Base-by-base conservation (phyloP, 1,140 invertebrate genomes). In the Stegodyphus dumicola region DNA sequence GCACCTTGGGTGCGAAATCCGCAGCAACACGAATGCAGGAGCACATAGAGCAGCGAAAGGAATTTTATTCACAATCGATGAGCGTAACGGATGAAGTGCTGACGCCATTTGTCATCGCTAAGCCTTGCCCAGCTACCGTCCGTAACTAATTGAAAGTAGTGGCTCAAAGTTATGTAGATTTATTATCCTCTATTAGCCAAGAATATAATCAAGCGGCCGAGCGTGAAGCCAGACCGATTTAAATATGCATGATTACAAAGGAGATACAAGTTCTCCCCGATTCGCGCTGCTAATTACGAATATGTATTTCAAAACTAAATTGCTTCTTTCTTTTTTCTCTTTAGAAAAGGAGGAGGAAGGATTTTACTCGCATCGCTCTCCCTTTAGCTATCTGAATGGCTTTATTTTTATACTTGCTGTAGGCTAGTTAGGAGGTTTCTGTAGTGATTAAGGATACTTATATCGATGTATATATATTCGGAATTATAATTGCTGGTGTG, bases 111-210 rank as follows among this genome's bases (percentile, higher is more conserved):
- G 77, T 80, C 77, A 80, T 11, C 33, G 69, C 69, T 71, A 33
- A 33, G 33, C 33, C 33, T 33, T 33, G 33, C 33, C 33, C 33
- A 33, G 33, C 33, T 33, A 33, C 33, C 33, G 33, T 71, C 77
- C 77, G 77, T n/a, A 71, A 80, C 77, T 80, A 80, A 80, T 80
- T 80, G 77, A 80, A 80, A 80, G 77, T 56, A 71, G 67, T 71
- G 77, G 67, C 54, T 49, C 67, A 7, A 33, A 33, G 33, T 33
- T 33, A 33, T 33, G 33, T 33, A 33, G 33, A 33, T 33, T 33
- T 33, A 33, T 33, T 33, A 33, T 33, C 33, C 33, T 33, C 33
- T 33, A 33, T 33, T 33, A 33, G 33, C 33, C 33, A 33, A 33
- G 33, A 33, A 33, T 33, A 33, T 33, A 33, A 33, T 33, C 66